Evolutionary conservation across 2,888 invertebrate genomes (phyloP).

Genomic region (Ypsolopha sequella): DNA sequence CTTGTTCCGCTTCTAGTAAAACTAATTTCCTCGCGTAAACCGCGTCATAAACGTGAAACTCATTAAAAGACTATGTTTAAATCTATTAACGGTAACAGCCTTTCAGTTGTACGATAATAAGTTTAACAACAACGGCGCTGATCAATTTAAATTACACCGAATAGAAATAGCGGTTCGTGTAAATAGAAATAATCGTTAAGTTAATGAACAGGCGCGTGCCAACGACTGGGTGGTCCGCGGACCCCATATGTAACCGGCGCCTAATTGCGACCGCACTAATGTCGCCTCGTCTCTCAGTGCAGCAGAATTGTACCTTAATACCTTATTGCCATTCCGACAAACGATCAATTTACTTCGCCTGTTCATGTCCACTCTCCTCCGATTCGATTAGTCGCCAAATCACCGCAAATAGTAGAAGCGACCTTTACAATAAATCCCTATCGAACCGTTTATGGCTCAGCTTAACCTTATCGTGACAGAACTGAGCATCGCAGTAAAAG

Average conservation of each 20-base stretch:
- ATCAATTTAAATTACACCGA: neutral
- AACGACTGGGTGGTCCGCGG: constrained; percentile 13
- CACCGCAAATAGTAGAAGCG: constrained; percentile 5
- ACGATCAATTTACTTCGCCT: constrained; percentile 19
- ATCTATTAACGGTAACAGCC: neutral
- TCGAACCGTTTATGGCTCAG: constrained; percentile 22
- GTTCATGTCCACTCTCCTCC: constrained; percentile 22
- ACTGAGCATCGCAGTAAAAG: constrained; percentile 10
- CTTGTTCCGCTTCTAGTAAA: neutral
- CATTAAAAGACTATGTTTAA: neutral
- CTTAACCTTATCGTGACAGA: constrained; percentile 22
- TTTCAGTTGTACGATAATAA: neutral
- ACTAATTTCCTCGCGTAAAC: neutral
- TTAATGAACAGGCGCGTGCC: constrained; percentile 20
- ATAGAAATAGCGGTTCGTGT: constrained; percentile 1
- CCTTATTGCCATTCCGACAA: neutral
- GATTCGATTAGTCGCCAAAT: constrained; percentile 15
- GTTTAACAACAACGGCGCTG: constrained; percentile 1
- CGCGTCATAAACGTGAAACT: neutral
- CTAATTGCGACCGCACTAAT: constrained; percentile 30
- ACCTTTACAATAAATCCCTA: constrained; percentile 18
- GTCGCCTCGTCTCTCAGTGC: constrained; percentile 16
- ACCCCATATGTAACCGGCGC: constrained; percentile 17
- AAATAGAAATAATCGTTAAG: constrained; percentile 24
- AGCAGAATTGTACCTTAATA: neutral